A percentile compares a stretch with the other conserved stretches of the same genome.
These are phyloP conservation scores for Chloropsis cyanopogon DNA, from an alignment of 2,113 vertebrate genomes.

Conservation along the genomic window DNA sequence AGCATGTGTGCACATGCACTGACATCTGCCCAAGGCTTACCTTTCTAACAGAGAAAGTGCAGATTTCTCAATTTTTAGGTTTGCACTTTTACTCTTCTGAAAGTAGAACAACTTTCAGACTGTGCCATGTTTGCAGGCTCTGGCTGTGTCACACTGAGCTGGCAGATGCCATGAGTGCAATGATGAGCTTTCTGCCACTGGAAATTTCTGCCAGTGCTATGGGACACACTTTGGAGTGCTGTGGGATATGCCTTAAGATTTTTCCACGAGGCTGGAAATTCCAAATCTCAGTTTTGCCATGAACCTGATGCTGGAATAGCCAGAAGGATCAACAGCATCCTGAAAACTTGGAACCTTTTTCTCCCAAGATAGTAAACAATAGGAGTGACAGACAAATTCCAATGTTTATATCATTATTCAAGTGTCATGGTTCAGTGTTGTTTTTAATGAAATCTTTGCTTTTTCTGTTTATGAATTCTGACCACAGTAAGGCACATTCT, in stretches of 20 bases:
- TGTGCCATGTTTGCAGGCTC: not conserved
- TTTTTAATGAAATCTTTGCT: not conserved
- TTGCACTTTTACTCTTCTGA: not conserved
- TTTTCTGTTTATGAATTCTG: not conserved
- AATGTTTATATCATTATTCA: not conserved
- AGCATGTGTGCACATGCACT: not conserved
- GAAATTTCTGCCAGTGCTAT: not conserved
- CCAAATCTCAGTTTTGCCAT: not conserved
- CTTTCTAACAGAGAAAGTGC: not conserved
- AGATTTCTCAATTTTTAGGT: not conserved
- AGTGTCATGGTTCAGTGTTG: rapidly evolving
- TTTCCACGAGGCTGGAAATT: not conserved
- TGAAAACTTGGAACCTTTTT: not conserved
- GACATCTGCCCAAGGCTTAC: not conserved
- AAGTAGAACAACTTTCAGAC: rapidly evolving
- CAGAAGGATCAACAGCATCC: not conserved
- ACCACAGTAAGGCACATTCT: not conserved
- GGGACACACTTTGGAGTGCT: not conserved
- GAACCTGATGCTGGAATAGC: not conserved
- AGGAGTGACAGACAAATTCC: not conserved
- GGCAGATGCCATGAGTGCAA: not conserved
- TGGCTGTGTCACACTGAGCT: not conserved
- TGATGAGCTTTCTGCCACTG: not conserved
- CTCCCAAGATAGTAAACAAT: not conserved
- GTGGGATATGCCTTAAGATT: not conserved